Conservation (phyloP, 2,113 vertebrate species). For the Odobenus rosmarus region DNA sequence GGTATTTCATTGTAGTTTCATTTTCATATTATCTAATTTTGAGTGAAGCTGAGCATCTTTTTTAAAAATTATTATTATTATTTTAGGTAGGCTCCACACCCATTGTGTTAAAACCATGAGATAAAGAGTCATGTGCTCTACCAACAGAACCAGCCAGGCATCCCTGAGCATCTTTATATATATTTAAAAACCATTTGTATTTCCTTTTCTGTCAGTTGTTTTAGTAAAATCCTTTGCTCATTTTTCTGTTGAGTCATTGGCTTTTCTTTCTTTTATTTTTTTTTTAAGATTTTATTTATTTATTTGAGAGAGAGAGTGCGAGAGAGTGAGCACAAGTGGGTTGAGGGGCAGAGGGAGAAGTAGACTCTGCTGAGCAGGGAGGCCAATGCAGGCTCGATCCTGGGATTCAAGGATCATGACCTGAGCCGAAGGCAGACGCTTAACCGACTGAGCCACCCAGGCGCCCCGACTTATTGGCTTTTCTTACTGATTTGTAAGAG, state of each 20-base stretch:
- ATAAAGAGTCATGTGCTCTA: not conserved
- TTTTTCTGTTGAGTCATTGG: not conserved
- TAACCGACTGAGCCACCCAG: no score
- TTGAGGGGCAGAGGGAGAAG: no score
- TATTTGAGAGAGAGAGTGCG: no score
- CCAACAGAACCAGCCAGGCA: not conserved
- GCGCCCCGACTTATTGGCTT: not conserved
- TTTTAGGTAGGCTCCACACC: not conserved
- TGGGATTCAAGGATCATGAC: no score
- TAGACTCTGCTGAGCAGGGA: no score
- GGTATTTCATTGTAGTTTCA: conserved; percentile 13
- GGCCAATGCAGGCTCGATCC: no score
- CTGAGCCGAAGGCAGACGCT: no score
- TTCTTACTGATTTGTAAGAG: not conserved
- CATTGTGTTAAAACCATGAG: not conserved
- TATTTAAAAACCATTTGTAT: not conserved
- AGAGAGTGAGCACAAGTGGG: no score
- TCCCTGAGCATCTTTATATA: not conserved
- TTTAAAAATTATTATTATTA: not conserved
- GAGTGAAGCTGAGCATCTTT: not conserved
- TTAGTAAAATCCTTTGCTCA: not conserved
- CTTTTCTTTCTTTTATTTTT: not conserved
- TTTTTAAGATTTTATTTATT: no score
- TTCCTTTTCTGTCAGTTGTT: not conserved
- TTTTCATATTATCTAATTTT: not conserved